Evolutionary conservation across 2,888 invertebrate species (phyloP).

Genomic region (Drosophila engyochracea): DNA sequence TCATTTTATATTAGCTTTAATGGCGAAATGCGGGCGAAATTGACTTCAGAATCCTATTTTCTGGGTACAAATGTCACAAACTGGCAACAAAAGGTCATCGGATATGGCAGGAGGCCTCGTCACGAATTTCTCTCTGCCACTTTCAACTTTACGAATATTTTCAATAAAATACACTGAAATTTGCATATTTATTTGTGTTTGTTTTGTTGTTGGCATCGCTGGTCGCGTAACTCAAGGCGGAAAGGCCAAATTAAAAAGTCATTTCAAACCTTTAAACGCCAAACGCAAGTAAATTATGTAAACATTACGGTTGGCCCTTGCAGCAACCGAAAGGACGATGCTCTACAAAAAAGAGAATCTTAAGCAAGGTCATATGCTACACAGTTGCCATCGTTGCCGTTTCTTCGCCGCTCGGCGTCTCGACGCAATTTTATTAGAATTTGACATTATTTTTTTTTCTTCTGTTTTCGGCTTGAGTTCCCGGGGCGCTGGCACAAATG

Average conservation of each 20-base stretch:
- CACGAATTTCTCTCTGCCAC: slow-evolving; percentile 16
- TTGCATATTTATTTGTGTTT: slow-evolving; percentile 77
- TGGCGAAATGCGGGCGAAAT: slow-evolving; percentile 22
- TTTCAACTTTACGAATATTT: slow-evolving; percentile 59
- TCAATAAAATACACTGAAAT: slow-evolving; percentile 70
- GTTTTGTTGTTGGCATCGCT: slow-evolving; percentile 32
- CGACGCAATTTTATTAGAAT: slow-evolving; percentile 71
- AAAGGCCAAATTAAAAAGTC: slow-evolving; percentile 79
- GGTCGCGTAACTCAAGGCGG: slow-evolving; percentile 73
- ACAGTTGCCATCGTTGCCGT: slow-evolving; percentile 32
- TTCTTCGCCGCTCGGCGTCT: slow-evolving; percentile 1
- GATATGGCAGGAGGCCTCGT: slow-evolving; percentile 33
- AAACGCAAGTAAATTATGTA: slow-evolving; percentile 78
- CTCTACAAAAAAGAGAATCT: slow-evolving; percentile 36
- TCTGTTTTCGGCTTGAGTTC: slow-evolving; percentile 12
- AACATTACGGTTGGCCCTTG: slow-evolving; percentile 71
- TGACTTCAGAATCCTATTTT: slow-evolving; percentile 19
- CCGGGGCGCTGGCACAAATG: slow-evolving; percentile 65
- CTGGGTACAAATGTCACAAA: slow-evolving; percentile 15
- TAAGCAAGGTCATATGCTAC: slow-evolving; percentile 66
- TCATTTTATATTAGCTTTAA: not conserved
- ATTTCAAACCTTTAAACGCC: slow-evolving; percentile 80
- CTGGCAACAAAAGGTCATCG: slow-evolving; percentile 35
- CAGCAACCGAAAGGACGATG: slow-evolving; percentile 36
- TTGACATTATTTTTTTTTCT: slow-evolving; percentile 47